A percentile compares a stretch with the other conserved stretches of the same genome.
Evolutionary conservation across 2,797 vertebrate genomes (phyloP).

Genomic region (Novumbra hubbsi): DNA sequence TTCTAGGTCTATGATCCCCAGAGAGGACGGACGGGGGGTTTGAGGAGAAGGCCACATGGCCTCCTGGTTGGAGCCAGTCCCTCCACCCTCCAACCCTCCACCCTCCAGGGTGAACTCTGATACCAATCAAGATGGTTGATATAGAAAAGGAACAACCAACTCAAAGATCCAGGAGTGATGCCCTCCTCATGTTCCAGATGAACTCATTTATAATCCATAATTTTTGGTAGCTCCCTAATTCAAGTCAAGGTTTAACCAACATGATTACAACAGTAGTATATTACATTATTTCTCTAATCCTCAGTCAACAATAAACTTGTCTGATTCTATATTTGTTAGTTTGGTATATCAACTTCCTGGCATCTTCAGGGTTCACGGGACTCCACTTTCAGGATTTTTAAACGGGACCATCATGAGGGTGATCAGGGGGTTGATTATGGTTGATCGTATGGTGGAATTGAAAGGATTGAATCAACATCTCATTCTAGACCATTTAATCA

Average conservation of each 20-base stretch:
- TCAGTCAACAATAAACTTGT: not conserved
- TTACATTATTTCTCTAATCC: not conserved
- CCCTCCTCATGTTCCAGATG: not conserved
- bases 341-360: not conserved
- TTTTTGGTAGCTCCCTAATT: not conserved
- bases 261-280: not conserved
- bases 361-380: not conserved
- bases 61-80: not conserved
- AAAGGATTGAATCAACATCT: too few species aligned
- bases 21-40: constrained; percentile 8
- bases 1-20: not conserved
- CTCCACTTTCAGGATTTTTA: too few species aligned
- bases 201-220: not conserved
- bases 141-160: not conserved
- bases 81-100: constrained; percentile 18
- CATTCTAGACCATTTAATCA: too few species aligned
- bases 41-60: not conserved
- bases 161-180: not conserved
- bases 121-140: not conserved
- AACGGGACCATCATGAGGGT: too few species aligned
- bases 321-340: not conserved
- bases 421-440: too few species aligned
- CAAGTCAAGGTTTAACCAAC: not conserved
- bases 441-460: too few species aligned
- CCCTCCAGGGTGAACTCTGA: constrained; percentile 18